Evolutionary conservation across 2,113 vertebrate genomes (phyloP).

Genomic region (Verasper variegatus): DNA sequence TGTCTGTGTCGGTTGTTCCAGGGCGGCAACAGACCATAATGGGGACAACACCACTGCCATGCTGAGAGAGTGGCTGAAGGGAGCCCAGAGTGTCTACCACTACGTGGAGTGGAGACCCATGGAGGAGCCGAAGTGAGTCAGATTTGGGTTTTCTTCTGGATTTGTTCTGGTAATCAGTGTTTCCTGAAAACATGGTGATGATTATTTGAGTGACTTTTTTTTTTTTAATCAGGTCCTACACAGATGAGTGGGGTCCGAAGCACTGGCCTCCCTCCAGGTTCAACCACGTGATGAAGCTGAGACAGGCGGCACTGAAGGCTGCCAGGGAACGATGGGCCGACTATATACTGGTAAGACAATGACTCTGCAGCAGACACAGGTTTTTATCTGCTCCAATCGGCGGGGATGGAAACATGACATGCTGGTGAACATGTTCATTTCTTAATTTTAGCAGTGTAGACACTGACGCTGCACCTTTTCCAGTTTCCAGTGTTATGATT

Average conservation of each 20-base stretch:
- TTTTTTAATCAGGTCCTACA: slow-evolving; percentile 84
- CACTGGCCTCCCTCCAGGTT: slow-evolving; percentile 95
- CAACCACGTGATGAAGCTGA: slow-evolving; percentile 93
- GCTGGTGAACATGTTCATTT: no score
- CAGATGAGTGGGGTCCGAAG: slow-evolving; percentile 95
- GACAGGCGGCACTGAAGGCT: slow-evolving; percentile 91
- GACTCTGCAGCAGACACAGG: neutral
- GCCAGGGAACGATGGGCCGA: slow-evolving; percentile 95
- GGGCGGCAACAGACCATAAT: slow-evolving; percentile 95
- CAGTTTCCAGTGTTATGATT: no score
- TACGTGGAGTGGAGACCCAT: slow-evolving; percentile 96
- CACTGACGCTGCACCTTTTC: no score
- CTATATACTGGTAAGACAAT: slow-evolving; percentile 89
- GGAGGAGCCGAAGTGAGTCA: slow-evolving; percentile 88
- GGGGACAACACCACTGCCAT: slow-evolving; percentile 93
- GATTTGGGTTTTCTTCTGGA: neutral
- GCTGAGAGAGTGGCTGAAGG: slow-evolving; percentile 93
- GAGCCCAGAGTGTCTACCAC: slow-evolving; percentile 89
- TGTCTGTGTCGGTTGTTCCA: slow-evolving; percentile 64
- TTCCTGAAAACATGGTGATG: neutral
- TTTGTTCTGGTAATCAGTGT: neutral
- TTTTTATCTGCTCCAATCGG: neutral
- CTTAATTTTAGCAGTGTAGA: no score
- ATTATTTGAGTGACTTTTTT: neutral
- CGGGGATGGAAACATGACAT: neutral